Base-by-base conservation (phyloP, 2,113 vertebrate species). In the Pandion haliaetus region DNA sequence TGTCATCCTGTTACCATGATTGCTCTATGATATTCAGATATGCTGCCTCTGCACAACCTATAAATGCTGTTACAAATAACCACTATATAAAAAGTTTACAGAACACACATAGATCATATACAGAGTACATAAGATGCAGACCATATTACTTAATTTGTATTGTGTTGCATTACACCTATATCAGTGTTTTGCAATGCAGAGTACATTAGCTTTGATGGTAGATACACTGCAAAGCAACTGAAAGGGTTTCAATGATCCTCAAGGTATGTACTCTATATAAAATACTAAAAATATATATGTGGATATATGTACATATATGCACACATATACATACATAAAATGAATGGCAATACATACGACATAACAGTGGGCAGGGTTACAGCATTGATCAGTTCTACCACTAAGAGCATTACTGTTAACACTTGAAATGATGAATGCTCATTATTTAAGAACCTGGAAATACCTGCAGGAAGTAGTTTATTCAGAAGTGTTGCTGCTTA, bases 81-180 rank as follows among this genome's bases (percentile, higher is more conserved):
- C 90, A 95, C 93, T 97, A 72, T 72, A 95, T 96, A 91, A 67
- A 63, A 73, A 93, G 70, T 97, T 95, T 97, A 98, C 98, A 97
- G 94, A 98, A 97, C 97, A 95, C 95, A 98, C 97, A 98, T 77
- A 96, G 92, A 97, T 95, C 76, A 83, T 97, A 98, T 98, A 98
- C 97, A 98, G 98, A 98, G 98, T 98, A 98, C 96, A 97, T 97
- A 97, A 98, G 97, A 98, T 98, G 97, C 34, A 98, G 98, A 98
- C 97, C 97, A 97, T 34, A 18, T 45, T 11, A 50, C 38, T 89
- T 80, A 4, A 34, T 82, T 88, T 61, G 69, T 23, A 58, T 19
- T 17, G 5, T 74, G 54, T 24, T 80, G 87, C 66, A 73, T 72
- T 87, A 88, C 42, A 52, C 66, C 21, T 94, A 74, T 61, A 31